These are phyloP conservation scores for Drosophila navojoa DNA, from an alignment of 1,140 invertebrate species.

Conservation along the genomic window DNA sequence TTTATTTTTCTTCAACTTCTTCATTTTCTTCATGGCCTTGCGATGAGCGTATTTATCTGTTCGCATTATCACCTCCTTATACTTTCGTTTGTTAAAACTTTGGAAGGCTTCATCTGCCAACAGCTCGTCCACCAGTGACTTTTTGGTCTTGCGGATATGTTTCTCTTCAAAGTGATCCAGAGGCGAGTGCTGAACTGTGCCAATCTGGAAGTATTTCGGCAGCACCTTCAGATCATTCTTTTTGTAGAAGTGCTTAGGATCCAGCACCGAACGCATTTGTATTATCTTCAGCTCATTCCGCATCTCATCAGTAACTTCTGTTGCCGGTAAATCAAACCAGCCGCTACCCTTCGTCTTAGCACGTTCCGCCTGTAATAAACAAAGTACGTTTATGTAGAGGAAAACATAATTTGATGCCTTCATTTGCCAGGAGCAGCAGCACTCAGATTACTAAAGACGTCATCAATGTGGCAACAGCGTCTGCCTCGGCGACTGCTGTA, in stretches of 20 bases:
- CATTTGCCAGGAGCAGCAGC: neutral
- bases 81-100: constrained; percentile 93
- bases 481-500: constrained; percentile 36
- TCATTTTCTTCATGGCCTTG: constrained; percentile 78
- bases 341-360: constrained; percentile 92
- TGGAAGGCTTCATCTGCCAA: constrained; percentile 94
- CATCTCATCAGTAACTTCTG: constrained; percentile 94
- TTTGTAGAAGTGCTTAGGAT: constrained; percentile 97
- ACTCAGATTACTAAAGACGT: constrained; percentile 83
- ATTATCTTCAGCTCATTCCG: constrained; percentile 94
- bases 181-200: constrained; percentile 89
- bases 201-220: constrained; percentile 96
- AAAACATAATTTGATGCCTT: constrained; percentile 15
- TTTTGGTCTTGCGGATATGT: constrained; percentile 93
- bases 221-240: constrained; percentile 93
- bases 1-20: constrained; percentile 75
- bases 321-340: constrained; percentile 95
- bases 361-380: constrained; percentile 85
- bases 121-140: constrained; percentile 96
- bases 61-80: constrained; percentile 90
- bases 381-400: neutral
- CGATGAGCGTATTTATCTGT: constrained; percentile 86
- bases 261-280: constrained; percentile 95
- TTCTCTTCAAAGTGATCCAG: constrained; percentile 90
- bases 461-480: constrained; percentile 62